Evolutionary conservation across 2,797 vertebrate species (phyloP), one percentile per base, ranked within the genome.

Genomic region (Salmo trutta): DNA sequence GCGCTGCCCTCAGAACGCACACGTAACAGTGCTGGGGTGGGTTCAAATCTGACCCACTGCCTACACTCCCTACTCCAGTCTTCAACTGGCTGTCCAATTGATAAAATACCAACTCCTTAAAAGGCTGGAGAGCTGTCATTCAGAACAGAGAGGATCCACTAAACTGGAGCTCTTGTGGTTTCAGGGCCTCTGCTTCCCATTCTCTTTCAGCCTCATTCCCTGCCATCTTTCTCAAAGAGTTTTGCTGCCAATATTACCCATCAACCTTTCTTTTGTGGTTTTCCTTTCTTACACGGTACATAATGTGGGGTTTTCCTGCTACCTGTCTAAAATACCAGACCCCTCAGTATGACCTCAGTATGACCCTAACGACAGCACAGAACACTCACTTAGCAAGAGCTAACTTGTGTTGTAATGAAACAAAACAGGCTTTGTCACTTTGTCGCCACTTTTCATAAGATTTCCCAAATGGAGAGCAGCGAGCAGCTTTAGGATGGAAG

Each of bases 121-220:
- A 47, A 47, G 41, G 41, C 41, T 47, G 41, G 41, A 47, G 41
- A 47, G 41, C 41, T 47, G 41, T 47, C 41, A 47, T 47, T 47
- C 41, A 47, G 41, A 47, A 47, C 41, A 47, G 41, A 72, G 51
- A 56, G 53, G 29, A 73, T 73, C 71, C 27, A 33, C 53, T 59
- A 59, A 36, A 56, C 14, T 29, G 52, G 52, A 29, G 7, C 33
- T 31, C 53, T 59, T 7, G 54, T 4, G 7, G 53, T 19, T n/a
- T 19, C 4, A 19, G 54, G 16, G 56, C 16, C 7, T 4, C 27
- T 59, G 15, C 17, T 16, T 33, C 27, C 72, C 27, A 59, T 8
- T 31, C 68, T 10, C 29, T 56, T 6, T 7, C 52, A 56, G 1
- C 1, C n/a, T 69, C 65, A 47, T 47, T 47, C 41, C 41, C 41